A percentile compares a stretch with the other conserved stretches of the same genome.
phyloP scores from a whole-genome alignment of 2,888 invertebrate genomes.

The Rambutsinella grinnellia region DNA sequence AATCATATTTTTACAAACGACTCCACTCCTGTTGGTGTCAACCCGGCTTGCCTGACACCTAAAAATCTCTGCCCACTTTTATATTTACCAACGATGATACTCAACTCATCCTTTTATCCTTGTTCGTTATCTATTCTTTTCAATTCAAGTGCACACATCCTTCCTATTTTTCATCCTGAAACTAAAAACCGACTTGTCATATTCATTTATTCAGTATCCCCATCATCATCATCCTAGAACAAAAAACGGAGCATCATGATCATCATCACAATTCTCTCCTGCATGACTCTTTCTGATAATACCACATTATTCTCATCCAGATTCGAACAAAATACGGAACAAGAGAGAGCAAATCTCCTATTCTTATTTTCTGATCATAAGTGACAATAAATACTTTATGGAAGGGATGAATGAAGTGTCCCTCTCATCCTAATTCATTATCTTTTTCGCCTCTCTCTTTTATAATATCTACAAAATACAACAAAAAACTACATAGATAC shows the following conservation, averaged over 20 bases:
- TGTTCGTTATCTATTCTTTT: slow-evolving; percentile 17
- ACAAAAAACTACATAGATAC: slow-evolving; percentile 23
- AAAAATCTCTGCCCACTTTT: background rate
- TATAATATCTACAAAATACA: slow-evolving; percentile 20
- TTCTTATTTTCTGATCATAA: slow-evolving; percentile 42
- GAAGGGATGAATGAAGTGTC: slow-evolving; percentile 38
- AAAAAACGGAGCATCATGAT: slow-evolving; percentile 45
- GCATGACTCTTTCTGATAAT: slow-evolving; percentile 19
- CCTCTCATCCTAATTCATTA: slow-evolving; percentile 33
- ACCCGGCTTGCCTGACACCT: slow-evolving; percentile 19
- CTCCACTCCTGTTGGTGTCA: slow-evolving; percentile 7
- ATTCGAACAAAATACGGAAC: slow-evolving; percentile 45
- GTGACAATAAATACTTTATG: slow-evolving; percentile 47
- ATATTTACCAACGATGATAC: background rate
- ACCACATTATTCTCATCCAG: slow-evolving; percentile 25
- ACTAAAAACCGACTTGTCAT: slow-evolving; percentile 48
- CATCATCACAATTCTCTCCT: slow-evolving; percentile 4
- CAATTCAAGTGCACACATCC: no score
- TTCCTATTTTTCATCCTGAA: slow-evolving; percentile 41
- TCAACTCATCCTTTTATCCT: slow-evolving; percentile 13
- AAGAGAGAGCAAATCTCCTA: slow-evolving; percentile 44
- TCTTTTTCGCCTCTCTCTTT: slow-evolving; percentile 11
- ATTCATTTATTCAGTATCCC: slow-evolving; percentile 31
- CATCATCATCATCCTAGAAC: slow-evolving; percentile 1
- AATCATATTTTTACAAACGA: background rate